Evolutionary conservation across 1,140 invertebrate genomes (phyloP).

Genomic region (Sinella curviseta): DNA sequence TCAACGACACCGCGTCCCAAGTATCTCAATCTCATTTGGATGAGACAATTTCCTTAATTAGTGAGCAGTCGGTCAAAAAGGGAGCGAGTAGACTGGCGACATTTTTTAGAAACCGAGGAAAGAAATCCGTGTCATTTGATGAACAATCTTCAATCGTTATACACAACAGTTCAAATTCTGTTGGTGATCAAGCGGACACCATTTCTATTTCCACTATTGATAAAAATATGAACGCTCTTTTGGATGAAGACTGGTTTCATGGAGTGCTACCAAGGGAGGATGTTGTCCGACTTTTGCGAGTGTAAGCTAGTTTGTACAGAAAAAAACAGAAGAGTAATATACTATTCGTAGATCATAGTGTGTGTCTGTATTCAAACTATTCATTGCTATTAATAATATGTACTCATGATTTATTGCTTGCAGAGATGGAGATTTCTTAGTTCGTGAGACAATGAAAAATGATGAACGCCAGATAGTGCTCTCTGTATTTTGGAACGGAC

Average conservation of each 20-base stretch:
- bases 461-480: slow-evolving; percentile 89
- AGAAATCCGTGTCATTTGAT: slow-evolving; percentile 48
- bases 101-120: slow-evolving; percentile 36
- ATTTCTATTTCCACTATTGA: slow-evolving; percentile 32
- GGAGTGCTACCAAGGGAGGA: slow-evolving; percentile 93
- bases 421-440: slow-evolving; percentile 89
- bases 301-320: slow-evolving; percentile 38
- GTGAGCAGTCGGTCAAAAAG: slow-evolving; percentile 37
- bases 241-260: slow-evolving; percentile 96
- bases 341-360: too few relatives aligned
- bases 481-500: slow-evolving; percentile 89
- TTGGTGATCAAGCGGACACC: slow-evolving; percentile 14
- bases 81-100: slow-evolving; percentile 39
- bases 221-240: slow-evolving; percentile 56
- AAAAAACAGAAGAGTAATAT: too few relatives aligned
- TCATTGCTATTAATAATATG: not conserved
- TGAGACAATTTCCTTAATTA: slow-evolving; percentile 44
- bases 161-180: not conserved
- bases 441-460: slow-evolving; percentile 90
- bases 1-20: slow-evolving; percentile 26
- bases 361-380: not conserved
- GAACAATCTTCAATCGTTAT: slow-evolving; percentile 30
- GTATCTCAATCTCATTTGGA: slow-evolving; percentile 13
- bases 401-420: too few relatives aligned
- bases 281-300: slow-evolving; percentile 80